Percentiles rank a stretch among this genome's conserved stretches.
Conservation (phyloP, 2,113 vertebrate species). For the Aegotheles bennettii region DNA sequence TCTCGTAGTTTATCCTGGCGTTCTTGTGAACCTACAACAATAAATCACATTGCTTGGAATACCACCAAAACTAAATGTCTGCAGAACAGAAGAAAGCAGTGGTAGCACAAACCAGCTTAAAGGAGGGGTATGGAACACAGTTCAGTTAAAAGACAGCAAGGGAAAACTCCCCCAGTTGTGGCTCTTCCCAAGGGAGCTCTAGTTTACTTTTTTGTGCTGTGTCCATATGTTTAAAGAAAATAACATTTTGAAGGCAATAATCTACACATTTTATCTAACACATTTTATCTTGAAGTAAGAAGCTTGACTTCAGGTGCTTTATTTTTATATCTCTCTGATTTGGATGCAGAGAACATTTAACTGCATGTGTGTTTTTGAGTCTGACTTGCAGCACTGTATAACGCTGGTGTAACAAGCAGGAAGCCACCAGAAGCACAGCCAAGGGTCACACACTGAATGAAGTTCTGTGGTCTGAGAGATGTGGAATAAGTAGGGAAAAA, state of each 20-base stretch:
- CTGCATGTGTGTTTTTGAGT: neutral
- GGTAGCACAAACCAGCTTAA: neutral
- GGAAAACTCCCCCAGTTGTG: neutral
- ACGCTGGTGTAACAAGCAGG: neutral
- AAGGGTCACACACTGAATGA: neutral
- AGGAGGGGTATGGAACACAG: neutral
- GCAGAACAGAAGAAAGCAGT: neutral
- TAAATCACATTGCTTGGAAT: neutral
- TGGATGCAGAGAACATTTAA: neutral
- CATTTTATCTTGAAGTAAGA: neutral
- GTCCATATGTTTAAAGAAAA: neutral
- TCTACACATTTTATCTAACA: neutral
- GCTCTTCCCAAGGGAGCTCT: neutral
- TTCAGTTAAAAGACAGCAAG: neutral
- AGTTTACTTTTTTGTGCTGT: neutral
- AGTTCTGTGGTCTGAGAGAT: neutral
- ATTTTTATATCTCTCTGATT: neutral
- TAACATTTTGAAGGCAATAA: neutral
- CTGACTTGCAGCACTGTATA: neutral
- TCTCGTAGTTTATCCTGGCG: conserved; percentile 96
- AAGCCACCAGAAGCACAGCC: neutral
- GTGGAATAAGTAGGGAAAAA: neutral
- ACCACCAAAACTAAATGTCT: neutral
- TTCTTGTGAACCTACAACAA: conserved; percentile 88
- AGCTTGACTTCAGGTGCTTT: neutral